Evolutionary conservation across 2,797 vertebrate species (phyloP), one percentile per base, ranked within the genome.

Genomic region (Mus caroli): DNA sequence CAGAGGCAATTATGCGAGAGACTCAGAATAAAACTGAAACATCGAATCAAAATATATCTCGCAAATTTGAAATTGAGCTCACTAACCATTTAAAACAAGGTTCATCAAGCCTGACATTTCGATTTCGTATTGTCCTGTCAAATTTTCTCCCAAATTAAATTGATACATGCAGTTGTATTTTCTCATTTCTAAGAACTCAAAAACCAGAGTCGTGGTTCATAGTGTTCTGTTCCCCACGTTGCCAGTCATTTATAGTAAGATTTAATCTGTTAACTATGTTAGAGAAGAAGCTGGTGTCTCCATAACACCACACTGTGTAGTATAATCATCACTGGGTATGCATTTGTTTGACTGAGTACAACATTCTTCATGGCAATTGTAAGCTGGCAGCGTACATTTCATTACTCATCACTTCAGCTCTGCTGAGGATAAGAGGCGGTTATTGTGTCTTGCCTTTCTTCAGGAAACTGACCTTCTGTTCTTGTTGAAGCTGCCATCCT

Each of bases 21-120:
- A 96, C 97, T 97, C 98, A 90, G 91, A 97, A 97, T 88, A 97
- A 97, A 84, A 52, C 90, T 96, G 93, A 98, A 97, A 96, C 96
- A 94, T 62, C 71, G 85, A 96, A 97, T 97, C 92, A 96, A 92
- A 97, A 96, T 95, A 75, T 85, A 96, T 96, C 94, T 94, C 96
- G 93, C 91, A 97, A 97, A 96, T 96, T 98, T 98, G 96, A 98
- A 98, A 98, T 97, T 95, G 95, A 98, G 88, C 97, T 98, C 96
- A 97, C 91, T 62, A 90, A 87, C 91, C 93, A 98, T 95, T 98
- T 98, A 97, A 98, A 98, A 98, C 96, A 96, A 98, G 56, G 93
- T 98, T 98, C 98, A 98, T 98, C 97, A 94, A 91, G 52, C 96
- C 92, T 98, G 98, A 98, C 97, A 97, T 98, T 98, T 98, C 96